phyloP scores from a whole-genome alignment of 2,797 vertebrate genomes.

The Nothura maculosa region DNA sequence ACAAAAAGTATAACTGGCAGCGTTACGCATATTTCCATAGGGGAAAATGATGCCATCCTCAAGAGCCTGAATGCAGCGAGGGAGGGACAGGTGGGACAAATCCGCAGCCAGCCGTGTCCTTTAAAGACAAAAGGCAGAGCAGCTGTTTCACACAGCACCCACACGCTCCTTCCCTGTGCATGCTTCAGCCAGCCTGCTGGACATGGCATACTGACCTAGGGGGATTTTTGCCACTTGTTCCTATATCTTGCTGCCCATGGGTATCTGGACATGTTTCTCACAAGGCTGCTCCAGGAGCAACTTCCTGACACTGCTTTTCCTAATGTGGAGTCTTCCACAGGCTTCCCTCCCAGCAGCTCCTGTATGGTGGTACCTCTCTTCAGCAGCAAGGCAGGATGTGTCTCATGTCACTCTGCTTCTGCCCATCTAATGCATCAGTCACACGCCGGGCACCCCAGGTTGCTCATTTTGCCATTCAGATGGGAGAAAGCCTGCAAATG shows the following conservation, averaged over 20 bases:
- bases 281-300: not conserved
- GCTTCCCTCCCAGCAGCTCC: not conserved
- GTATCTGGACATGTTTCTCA: not conserved
- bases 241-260: not conserved
- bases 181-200: not conserved
- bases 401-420: not conserved
- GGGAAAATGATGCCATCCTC: too few relatives aligned
- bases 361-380: not conserved
- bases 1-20: too few relatives aligned
- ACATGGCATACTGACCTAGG: not conserved
- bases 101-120: not conserved
- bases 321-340: not conserved
- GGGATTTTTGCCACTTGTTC: not conserved
- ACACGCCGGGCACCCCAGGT: not conserved
- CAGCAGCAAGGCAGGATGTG: not conserved
- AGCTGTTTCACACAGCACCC: not conserved
- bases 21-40: too few relatives aligned
- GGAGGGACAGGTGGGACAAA: not conserved
- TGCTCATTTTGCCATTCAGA: not conserved
- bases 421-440: not conserved
- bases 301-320: not conserved
- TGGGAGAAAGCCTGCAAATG: not conserved
- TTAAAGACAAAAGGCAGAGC: not conserved
- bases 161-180: rapidly evolving
- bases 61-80: not conserved